Percentiles rank a stretch among this genome's conserved stretches.
Evolutionary conservation across 1,140 invertebrate genomes (phyloP).

Genomic region (Drosophila ironensis): DNA sequence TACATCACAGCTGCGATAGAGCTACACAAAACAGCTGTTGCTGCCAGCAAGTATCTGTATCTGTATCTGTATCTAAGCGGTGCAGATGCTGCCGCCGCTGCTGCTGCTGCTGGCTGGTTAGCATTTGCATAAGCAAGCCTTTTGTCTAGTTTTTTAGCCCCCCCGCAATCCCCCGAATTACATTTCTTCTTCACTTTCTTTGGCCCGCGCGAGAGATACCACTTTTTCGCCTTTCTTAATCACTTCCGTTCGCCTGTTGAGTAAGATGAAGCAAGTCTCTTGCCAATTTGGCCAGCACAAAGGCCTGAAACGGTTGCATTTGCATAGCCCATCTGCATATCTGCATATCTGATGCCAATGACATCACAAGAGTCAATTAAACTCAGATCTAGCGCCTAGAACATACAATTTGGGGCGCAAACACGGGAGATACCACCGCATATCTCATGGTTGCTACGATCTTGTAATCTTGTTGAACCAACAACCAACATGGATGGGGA

Average conservation of each 20-base stretch:
- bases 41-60: not conserved
- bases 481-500: conserved; percentile 29
- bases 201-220: not conserved
- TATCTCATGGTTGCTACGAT: conserved; percentile 14
- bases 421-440: not conserved
- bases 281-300: conserved; percentile 49
- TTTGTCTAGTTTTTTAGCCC: conserved; percentile 53
- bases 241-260: conserved; percentile 69
- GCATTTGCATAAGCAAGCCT: conserved; percentile 70
- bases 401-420: not conserved
- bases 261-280: conserved; percentile 49
- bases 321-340: conserved; percentile 39
- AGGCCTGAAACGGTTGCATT: conserved; percentile 19
- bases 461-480: conserved; percentile 25
- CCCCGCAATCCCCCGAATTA: conserved; percentile 13
- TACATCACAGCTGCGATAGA: conserved; percentile 51
- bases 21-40: conserved; percentile 59
- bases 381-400: conserved; percentile 3
- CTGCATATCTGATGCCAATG: conserved; percentile 14
- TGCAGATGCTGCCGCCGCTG: conserved; percentile 2
- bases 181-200: conserved; percentile 69
- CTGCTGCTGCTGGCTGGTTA: conserved; percentile 18
- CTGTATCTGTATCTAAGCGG: not conserved
- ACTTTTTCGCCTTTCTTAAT: conserved; percentile 60
- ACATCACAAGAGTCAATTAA: conserved; percentile 33